A percentile compares a stretch with the other conserved stretches of the same genome.
Conservation (phyloP, 1,140 invertebrate species). For the Listronotus bonariensis region DNA sequence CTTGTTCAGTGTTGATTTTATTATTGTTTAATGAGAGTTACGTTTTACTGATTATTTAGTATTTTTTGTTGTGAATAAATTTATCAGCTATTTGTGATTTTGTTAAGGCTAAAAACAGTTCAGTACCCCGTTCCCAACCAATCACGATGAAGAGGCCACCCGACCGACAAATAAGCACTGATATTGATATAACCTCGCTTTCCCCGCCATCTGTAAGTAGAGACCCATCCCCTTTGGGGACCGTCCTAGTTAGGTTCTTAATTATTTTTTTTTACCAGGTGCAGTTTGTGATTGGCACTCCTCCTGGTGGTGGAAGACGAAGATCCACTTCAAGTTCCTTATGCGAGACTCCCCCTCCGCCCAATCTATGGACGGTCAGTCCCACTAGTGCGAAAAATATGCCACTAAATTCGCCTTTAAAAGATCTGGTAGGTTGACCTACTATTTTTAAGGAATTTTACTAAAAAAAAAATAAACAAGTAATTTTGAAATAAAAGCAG, state of each 20-base stretch:
- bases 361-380: slow-evolving; percentile 80
- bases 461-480: no score
- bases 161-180: slow-evolving; percentile 65
- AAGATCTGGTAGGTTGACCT: slow-evolving; percentile 62
- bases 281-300: slow-evolving; percentile 89
- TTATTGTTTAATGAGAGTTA: not conserved
- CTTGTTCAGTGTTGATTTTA: no score
- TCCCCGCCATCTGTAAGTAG: slow-evolving; percentile 83
- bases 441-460: not conserved
- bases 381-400: slow-evolving; percentile 63
- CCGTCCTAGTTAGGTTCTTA: no score
- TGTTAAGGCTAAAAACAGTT: slow-evolving; percentile 47
- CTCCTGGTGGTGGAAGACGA: slow-evolving; percentile 71
- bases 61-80: no score
- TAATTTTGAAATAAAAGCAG: no score
- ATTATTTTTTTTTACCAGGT: slow-evolving; percentile 58
- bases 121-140: slow-evolving; percentile 79
- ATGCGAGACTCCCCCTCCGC: slow-evolving; percentile 76
- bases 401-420: slow-evolving; percentile 70
- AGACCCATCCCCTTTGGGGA: not conserved
- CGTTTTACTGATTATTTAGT: not conserved
- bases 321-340: slow-evolving; percentile 68
- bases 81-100: not conserved
- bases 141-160: slow-evolving; percentile 77
- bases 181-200: slow-evolving; percentile 77